Evolutionary conservation across 2,888 invertebrate species (phyloP), one percentile per base, ranked within the genome.

Genomic region (Psococerastis gibbosa): DNA sequence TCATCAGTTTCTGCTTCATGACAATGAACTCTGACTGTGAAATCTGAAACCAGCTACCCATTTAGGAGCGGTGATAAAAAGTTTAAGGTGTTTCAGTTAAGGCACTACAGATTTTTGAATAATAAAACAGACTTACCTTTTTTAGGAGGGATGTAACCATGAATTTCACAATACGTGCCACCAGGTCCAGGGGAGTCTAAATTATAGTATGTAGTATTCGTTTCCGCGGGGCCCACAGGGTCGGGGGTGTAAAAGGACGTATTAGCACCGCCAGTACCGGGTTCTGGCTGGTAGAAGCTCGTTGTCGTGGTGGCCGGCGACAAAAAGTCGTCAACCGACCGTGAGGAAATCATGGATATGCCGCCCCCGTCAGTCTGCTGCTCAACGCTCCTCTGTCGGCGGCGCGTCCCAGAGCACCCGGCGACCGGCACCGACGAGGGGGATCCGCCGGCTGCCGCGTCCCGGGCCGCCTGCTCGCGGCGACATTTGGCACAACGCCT

Each of bases 401-500:
- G 41, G 8, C 23, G 41, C 1, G n/a, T n/a, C n/a, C n/a, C n/a
- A n/a, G n/a, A n/a, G n/a, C n/a, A n/a, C n/a, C n/a, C n/a, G n/a
- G n/a, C n/a, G n/a, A n/a, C n/a, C n/a, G n/a, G n/a, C n/a, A n/a
- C n/a, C n/a, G n/a, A n/a, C n/a, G n/a, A n/a, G n/a, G n/a, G n/a
- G n/a, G n/a, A n/a, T n/a, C n/a, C n/a, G n/a, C n/a, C 20, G 41
- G 35, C n/a, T 22, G 35, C 31, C 2, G 44, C 18, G 5, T n/a
- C 2, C 2, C n/a, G 18, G 13, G 1, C 22, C 35, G 18, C 16
- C 35, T 34, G 8, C 13, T 68, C 70, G 52, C 70, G 70, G 53
- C 70, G 69, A 63, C 77, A 77, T 57, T 75, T 76, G 45, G 76
- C 71, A 64, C 78, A 78, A 51, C 77, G 73, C 60, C 78, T 78